These are phyloP conservation scores for Patiria miniata DNA, from an alignment of 35 echinoderm and acorn worm genomes.

Conservation along the genomic window DNA sequence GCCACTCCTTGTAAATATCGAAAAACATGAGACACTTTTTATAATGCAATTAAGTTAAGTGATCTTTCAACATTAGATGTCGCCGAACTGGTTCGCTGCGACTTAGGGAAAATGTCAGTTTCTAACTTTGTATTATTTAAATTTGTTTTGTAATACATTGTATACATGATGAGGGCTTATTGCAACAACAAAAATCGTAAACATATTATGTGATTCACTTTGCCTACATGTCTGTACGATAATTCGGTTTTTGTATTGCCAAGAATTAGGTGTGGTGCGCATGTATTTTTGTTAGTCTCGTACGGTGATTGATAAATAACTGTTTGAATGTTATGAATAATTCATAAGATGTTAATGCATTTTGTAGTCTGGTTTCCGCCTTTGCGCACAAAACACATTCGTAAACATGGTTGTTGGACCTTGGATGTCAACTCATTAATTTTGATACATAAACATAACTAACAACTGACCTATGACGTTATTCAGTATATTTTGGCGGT, in stretches of 20 bases:
- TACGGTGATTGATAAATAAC: no score
- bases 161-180: neutral
- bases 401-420: neutral
- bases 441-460: neutral
- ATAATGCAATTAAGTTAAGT: conserved; percentile 22
- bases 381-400: neutral
- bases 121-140: conserved; percentile 29
- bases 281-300: conserved; percentile 17
- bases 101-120: conserved; percentile 11
- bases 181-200: neutral
- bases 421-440: neutral
- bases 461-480: neutral
- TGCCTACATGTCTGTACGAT: conserved; percentile 7
- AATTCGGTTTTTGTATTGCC: neutral
- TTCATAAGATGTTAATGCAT: neutral
- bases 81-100: conserved; percentile 23
- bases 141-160: conserved; percentile 9
- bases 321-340: neutral
- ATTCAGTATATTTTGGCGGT: neutral
- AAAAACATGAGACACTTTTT: neutral
- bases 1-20: neutral
- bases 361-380: conserved; percentile 9
- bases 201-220: neutral
- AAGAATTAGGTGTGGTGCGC: neutral
- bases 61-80: conserved; percentile 25